These are phyloP conservation scores for Tipula vernalis DNA, from an alignment of 2,888 invertebrate genomes.

Conservation along the genomic window DNA sequence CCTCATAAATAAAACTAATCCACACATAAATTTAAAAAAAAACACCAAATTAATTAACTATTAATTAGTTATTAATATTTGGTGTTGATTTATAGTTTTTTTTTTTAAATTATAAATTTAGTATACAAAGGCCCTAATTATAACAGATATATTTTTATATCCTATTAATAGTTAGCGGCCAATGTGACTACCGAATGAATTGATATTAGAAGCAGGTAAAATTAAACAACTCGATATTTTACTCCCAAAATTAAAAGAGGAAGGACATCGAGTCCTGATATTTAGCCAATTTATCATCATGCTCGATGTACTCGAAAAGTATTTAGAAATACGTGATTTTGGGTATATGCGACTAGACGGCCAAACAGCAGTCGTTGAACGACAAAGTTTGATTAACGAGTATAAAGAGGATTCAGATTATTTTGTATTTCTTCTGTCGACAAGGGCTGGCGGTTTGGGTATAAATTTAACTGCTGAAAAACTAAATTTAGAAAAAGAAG, in stretches of 20 bases:
- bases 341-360: constrained; percentile 80
- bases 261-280: constrained; percentile 72
- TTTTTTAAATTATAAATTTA: too few species aligned
- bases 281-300: constrained; percentile 97
- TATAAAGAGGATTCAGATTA: constrained; percentile 68
- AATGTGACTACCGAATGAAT: constrained; percentile 52
- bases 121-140: too few species aligned
- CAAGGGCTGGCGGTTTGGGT: constrained; percentile 90
- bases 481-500: constrained; percentile 78
- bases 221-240: constrained; percentile 65
- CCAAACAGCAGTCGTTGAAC: constrained; percentile 69
- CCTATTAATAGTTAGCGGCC: too few species aligned
- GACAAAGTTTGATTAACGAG: constrained; percentile 82
- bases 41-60: too few species aligned
- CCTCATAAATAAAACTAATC: too few species aligned
- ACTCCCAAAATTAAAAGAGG: constrained; percentile 57
- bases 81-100: too few species aligned
- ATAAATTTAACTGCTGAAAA: constrained; percentile 91
- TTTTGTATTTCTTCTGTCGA: constrained; percentile 84
- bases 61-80: too few species aligned
- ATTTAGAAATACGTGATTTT: constrained; percentile 58
- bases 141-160: too few species aligned
- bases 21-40: too few species aligned
- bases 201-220: constrained; percentile 78
- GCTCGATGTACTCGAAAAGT: constrained; percentile 84